Conservation (phyloP, 1,140 invertebrate genomes). For the Hormaphis cornu region DNA sequence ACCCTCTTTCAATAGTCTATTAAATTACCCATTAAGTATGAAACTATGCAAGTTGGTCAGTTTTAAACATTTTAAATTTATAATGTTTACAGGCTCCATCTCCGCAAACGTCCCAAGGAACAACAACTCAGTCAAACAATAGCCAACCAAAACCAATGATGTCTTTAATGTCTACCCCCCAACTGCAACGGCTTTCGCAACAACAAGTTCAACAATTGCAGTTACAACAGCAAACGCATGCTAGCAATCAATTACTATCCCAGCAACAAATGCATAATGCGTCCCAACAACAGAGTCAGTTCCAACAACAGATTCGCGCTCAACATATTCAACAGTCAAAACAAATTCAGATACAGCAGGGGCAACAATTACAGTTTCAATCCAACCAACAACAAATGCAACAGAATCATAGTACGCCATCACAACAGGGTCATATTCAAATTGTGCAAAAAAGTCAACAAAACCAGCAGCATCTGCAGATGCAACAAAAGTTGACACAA, state of each 20-base stretch:
- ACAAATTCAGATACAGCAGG: conserved; percentile 34
- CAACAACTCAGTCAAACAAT: conserved; percentile 40
- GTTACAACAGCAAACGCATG: conserved; percentile 18
- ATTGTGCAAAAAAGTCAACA: conserved; percentile 36
- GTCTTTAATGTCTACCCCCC: conserved; percentile 24
- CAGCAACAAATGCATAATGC: conserved; percentile 29
- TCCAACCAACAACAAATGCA: conserved; percentile 35
- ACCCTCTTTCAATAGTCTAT: no score
- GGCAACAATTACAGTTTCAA: conserved; percentile 29
- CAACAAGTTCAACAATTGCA: conserved; percentile 33
- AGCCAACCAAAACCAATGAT: conserved; percentile 35
- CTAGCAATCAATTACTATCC: conserved; percentile 5
- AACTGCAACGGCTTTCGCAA: conserved; percentile 33
- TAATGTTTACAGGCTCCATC: background rate
- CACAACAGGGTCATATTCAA: conserved; percentile 33
- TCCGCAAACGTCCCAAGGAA: background rate
- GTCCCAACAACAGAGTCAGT: conserved; percentile 34
- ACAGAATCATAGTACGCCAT: conserved; percentile 35
- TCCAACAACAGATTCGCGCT: conserved; percentile 34
- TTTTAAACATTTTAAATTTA: background rate
- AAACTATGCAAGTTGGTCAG: background rate
- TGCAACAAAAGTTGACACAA: conserved; percentile 34
- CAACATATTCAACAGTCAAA: conserved; percentile 35
- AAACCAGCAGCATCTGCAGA: conserved; percentile 9
- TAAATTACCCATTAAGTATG: no score